Evolutionary conservation across 2,888 invertebrate species (phyloP).

Genomic region (Dicycla oo): DNA sequence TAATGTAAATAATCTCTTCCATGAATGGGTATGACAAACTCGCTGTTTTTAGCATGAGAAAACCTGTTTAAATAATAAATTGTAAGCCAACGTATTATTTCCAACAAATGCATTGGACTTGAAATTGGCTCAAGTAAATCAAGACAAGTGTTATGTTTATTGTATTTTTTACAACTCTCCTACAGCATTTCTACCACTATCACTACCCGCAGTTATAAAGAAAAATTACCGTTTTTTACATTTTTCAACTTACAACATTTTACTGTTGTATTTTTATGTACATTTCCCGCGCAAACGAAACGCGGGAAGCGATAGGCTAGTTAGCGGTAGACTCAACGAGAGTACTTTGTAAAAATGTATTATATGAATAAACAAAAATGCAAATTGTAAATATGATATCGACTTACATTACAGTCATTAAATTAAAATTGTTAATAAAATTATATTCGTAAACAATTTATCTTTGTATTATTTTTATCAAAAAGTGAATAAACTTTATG

Average conservation of each 20-base stretch:
- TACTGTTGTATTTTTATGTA: constrained; percentile 66
- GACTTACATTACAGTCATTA: constrained; percentile 90
- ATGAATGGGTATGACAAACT: neutral
- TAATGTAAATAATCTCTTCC: constrained; percentile 31
- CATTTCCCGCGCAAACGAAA: constrained; percentile 59
- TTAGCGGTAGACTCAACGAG: constrained; percentile 73
- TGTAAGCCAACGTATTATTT: constrained; percentile 11
- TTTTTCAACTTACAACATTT: constrained; percentile 57
- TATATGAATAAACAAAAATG: constrained; percentile 76
- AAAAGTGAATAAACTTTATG: neutral
- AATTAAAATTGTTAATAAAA: constrained; percentile 91
- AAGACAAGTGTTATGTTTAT: constrained; percentile 12
- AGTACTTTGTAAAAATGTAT: constrained; percentile 89
- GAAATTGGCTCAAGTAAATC: neutral
- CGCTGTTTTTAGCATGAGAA: neutral
- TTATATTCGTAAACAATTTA: constrained; percentile 88
- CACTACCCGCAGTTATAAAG: constrained; percentile 21
- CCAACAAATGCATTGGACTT: neutral
- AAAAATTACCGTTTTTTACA: constrained; percentile 52
- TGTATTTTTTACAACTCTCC: constrained; percentile 17
- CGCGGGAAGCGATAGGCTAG: constrained; percentile 59
- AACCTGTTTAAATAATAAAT: constrained; percentile 7
- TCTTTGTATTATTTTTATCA: constrained; percentile 79
- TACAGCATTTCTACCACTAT: constrained; percentile 58
- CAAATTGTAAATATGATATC: constrained; percentile 89